phyloP scores from a whole-genome alignment of 2,113 vertebrate species.

The Dipodomys spectabilis region DNA sequence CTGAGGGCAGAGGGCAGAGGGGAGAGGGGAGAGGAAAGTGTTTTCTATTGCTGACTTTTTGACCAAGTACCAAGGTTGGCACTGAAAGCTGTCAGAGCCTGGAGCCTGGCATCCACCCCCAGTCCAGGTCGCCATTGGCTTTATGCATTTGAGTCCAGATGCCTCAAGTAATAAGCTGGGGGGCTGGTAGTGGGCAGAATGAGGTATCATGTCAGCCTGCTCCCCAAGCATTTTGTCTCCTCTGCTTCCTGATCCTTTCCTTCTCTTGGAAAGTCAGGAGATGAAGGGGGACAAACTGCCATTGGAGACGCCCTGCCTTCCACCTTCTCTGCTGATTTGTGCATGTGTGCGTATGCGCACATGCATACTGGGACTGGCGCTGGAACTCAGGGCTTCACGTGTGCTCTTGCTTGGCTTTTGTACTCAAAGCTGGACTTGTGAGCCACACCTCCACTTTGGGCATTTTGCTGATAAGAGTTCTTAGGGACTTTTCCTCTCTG shows the following conservation, averaged over 20 bases:
- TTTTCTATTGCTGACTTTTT: not conserved
- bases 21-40: not conserved
- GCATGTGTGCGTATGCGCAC: no score
- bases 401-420: no score
- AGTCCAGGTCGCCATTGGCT: not conserved
- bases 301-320: no score
- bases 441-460: no score
- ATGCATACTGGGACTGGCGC: no score
- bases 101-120: not conserved
- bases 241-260: not conserved
- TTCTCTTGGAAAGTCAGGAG: not conserved
- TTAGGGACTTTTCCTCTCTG: no score
- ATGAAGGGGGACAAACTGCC: not conserved
- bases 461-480: no score
- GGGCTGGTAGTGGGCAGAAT: not conserved
- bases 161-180: not conserved
- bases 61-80: not conserved
- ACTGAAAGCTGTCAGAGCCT: not conserved
- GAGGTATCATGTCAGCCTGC: fast-evolving
- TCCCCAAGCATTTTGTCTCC: not conserved
- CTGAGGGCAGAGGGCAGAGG: not conserved
- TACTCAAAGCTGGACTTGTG: no score
- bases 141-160: not conserved
- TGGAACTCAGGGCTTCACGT: no score
- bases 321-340: no score